Percentiles rank a stretch among this genome's conserved stretches.
Conservation (phyloP, 2,888 invertebrate species). For the Oligia strigilis region DNA sequence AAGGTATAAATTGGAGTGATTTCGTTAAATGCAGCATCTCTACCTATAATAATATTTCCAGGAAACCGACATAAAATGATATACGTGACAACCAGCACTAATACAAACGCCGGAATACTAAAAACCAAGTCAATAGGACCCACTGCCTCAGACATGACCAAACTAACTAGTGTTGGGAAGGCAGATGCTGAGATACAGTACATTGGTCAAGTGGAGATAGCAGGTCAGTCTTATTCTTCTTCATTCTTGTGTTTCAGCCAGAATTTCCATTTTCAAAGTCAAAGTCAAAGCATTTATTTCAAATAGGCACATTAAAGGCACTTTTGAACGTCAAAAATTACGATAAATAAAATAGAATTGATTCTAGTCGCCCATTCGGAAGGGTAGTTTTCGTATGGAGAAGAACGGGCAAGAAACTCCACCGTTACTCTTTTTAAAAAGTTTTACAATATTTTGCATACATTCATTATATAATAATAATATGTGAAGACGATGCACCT, state of each 20-base stretch:
- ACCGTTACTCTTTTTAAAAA: no score
- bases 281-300: no score
- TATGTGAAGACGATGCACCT: no score
- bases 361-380: no score
- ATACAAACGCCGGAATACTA: constrained; percentile 3
- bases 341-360: no score
- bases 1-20: neutral
- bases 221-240: constrained; percentile 10
- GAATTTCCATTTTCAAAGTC: neutral
- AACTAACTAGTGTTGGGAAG: neutral
- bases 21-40: neutral
- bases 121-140: constrained; percentile 37
- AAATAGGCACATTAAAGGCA: no score
- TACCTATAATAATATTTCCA: constrained; percentile 2
- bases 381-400: no score
- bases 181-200: constrained; percentile 51
- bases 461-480: no score
- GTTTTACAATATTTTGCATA: no score
- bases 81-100: constrained; percentile 39
- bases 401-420: no score
- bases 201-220: neutral
- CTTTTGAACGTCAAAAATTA: no score
- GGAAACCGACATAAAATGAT: neutral
- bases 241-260: neutral
- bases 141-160: constrained; percentile 36